A percentile compares a stretch with the other conserved stretches of the same genome.
Conservation (phyloP, 2,888 invertebrate species). For the Tenthredo distinguenda region DNA sequence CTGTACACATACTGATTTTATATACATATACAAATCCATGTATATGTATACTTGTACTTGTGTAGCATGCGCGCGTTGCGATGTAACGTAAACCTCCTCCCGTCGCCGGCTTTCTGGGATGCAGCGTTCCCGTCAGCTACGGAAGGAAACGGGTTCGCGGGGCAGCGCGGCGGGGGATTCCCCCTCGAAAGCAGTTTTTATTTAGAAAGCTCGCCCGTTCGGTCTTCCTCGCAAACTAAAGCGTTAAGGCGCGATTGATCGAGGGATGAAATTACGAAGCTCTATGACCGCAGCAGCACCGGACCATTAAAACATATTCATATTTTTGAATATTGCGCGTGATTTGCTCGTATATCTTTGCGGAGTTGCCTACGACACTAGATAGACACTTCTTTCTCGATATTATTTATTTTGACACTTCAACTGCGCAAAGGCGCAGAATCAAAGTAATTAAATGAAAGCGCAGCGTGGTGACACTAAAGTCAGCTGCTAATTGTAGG, state of each 20-base stretch:
- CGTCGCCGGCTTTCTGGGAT: conserved; percentile 39
- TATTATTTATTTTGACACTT: conserved; percentile 26
- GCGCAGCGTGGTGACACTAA: background rate
- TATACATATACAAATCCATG: background rate
- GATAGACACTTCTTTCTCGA: background rate
- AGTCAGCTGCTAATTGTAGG: background rate
- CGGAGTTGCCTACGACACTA: background rate
- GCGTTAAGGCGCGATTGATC: conserved; percentile 8
- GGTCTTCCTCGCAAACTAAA: background rate
- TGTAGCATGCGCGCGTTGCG: conserved; percentile 22
- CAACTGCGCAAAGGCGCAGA: background rate
- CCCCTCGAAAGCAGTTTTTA: conserved; percentile 47
- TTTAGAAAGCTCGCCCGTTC: conserved; percentile 43
- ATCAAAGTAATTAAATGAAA: conserved; percentile 9
- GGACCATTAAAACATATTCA: background rate
- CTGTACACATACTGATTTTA: background rate
- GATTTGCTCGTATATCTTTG: background rate
- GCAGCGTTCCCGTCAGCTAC: conserved; percentile 38
- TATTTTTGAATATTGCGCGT: background rate
- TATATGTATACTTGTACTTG: background rate
- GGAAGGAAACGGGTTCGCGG: conserved; percentile 50
- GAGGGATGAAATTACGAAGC: conserved; percentile 29
- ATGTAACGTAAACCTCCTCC: conserved; percentile 47
- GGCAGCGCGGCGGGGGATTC: conserved; percentile 40
- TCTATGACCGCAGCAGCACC: background rate